A percentile compares a stretch with the other conserved stretches of the same genome.
Evolutionary conservation across 2,113 vertebrate genomes (phyloP).

Genomic region (Platysteira castanea): DNA sequence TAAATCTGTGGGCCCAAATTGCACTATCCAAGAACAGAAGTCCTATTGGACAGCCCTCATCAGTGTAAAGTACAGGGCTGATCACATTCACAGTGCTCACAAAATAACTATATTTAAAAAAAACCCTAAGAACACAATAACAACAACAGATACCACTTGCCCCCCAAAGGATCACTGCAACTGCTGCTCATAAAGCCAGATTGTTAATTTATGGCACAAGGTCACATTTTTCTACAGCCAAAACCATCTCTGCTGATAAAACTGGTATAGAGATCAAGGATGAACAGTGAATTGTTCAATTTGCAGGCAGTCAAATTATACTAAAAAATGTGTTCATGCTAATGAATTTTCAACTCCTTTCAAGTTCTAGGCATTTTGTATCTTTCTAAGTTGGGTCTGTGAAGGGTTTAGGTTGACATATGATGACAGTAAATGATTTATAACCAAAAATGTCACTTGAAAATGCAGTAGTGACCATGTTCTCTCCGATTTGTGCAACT

Average conservation of each 20-base stretch:
- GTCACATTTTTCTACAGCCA: neutral
- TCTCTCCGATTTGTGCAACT: neutral
- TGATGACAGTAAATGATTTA: neutral
- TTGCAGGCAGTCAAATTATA: neutral
- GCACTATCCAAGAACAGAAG: neutral
- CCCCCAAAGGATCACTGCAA: neutral
- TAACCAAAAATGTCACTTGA: neutral
- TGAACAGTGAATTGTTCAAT: neutral
- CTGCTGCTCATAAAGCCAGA: neutral
- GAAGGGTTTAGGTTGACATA: neutral
- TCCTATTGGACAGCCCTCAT: neutral
- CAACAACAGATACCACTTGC: neutral
- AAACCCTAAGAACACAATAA: accelerated
- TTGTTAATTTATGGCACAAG: neutral
- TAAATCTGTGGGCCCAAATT: neutral
- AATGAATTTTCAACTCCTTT: neutral
- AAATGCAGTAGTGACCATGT: neutral
- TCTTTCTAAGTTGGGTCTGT: neutral
- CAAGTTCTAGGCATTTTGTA: neutral
- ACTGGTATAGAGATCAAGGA: neutral
- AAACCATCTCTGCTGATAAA: neutral
- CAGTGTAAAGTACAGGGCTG: neutral
- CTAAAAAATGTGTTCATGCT: neutral
- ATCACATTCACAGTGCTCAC: neutral
- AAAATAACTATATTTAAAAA: neutral